Percentiles rank a stretch among this genome's conserved stretches.
Evolutionary conservation across 2,888 invertebrate genomes (phyloP).

Genomic region (Reticulitermes lucifugus): DNA sequence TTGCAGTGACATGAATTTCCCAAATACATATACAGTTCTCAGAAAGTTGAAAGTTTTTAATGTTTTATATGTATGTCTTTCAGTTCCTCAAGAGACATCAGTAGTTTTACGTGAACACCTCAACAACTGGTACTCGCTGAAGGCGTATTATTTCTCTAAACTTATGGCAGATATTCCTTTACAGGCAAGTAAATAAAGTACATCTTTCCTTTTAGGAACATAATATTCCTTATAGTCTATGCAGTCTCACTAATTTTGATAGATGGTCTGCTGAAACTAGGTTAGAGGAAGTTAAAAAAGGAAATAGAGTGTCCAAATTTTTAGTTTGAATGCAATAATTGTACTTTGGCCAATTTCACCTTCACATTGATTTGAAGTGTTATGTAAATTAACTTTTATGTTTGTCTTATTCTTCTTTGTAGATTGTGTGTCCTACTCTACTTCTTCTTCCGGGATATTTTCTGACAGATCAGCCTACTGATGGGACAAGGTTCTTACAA

Average conservation of each 20-base stretch:
- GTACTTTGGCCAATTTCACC: too few species aligned
- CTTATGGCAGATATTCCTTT: conserved; percentile 80
- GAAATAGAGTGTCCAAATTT: neutral
- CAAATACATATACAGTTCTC: too few species aligned
- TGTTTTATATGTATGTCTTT: conserved; percentile 56
- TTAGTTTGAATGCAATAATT: too few species aligned
- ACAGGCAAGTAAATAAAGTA: conserved; percentile 67
- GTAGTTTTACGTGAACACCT: conserved; percentile 80
- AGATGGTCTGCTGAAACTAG: neutral
- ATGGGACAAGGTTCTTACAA: conserved; percentile 64
- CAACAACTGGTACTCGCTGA: conserved; percentile 82
- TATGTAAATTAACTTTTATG: neutral
- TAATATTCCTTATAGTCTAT: neutral
- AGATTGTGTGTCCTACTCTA: conserved; percentile 65
- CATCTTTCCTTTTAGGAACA: neutral
- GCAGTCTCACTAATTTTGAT: neutral
- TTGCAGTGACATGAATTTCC: too few species aligned
- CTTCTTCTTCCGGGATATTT: conserved; percentile 67
- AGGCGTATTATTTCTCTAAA: conserved; percentile 78
- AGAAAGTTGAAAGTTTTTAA: too few species aligned
- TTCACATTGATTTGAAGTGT: neutral
- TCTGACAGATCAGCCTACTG: conserved; percentile 67
- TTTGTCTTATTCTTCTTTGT: neutral
- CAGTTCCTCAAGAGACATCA: conserved; percentile 79
- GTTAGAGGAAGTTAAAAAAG: neutral